Percentiles rank a stretch among this genome's conserved stretches.
Conservation (phyloP, 2,113 vertebrate species). For the Potamarius usumacintae region DNA sequence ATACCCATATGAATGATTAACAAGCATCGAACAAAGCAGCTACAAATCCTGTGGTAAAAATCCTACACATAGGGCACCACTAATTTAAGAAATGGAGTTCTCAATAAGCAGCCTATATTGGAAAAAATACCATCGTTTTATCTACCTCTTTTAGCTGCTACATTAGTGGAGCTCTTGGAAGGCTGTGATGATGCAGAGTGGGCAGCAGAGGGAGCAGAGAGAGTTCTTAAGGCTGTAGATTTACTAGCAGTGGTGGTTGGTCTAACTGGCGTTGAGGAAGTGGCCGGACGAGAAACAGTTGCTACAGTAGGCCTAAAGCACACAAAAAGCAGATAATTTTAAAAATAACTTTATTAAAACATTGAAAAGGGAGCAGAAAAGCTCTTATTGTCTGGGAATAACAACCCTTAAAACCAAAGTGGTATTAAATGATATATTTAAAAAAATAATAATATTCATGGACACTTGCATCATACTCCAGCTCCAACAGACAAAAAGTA, state of each 20-base stretch:
- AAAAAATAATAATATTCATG: background rate
- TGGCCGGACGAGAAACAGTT: constrained; percentile 24
- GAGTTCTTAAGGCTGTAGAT: constrained; percentile 51
- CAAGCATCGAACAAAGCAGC: background rate
- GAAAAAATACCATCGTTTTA: background rate
- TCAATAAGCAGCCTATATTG: background rate
- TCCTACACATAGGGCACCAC: background rate
- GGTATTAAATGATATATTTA: background rate
- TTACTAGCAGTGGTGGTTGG: constrained; percentile 38
- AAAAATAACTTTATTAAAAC: background rate
- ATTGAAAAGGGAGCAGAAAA: background rate
- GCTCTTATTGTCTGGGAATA: background rate
- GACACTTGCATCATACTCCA: background rate
- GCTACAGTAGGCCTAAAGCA: constrained; percentile 49
- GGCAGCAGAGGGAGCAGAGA: constrained; percentile 63
- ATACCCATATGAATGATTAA: background rate
- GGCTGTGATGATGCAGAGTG: constrained; percentile 56
- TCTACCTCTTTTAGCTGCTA: constrained; percentile 69
- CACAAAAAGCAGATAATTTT: background rate
- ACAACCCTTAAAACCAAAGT: background rate
- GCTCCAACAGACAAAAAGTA: background rate
- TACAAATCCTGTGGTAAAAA: background rate
- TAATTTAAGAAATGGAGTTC: background rate
- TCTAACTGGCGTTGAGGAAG: constrained; percentile 51
- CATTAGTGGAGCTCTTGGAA: constrained; percentile 46